Conservation (phyloP, 2,113 vertebrate species). For the Pteropus alecto region DNA sequence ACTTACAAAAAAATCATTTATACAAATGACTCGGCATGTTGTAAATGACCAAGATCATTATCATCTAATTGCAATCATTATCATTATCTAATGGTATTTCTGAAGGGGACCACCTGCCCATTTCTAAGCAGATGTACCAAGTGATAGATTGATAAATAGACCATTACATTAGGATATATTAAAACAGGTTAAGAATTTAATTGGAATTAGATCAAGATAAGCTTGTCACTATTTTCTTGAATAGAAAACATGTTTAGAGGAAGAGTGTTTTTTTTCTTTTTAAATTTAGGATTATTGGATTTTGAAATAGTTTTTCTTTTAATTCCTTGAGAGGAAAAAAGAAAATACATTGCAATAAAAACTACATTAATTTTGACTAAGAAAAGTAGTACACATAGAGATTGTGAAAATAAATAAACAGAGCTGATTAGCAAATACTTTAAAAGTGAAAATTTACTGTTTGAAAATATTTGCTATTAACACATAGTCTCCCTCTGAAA, state of each 20-base stretch:
- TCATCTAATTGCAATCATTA: constrained; percentile 71
- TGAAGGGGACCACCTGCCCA: constrained; percentile 72
- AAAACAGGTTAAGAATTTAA: constrained; percentile 55
- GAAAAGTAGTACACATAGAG: background rate
- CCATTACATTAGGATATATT: constrained; percentile 30
- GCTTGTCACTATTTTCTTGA: background rate
- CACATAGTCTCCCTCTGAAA: background rate
- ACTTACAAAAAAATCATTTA: constrained; percentile 48
- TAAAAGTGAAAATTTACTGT: background rate
- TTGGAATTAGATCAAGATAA: constrained; percentile 53
- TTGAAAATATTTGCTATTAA: constrained; percentile 1
- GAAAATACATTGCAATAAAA: background rate
- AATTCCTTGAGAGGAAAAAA: background rate
- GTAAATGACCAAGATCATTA: constrained; percentile 77
- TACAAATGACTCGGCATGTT: constrained; percentile 69
- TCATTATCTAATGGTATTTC: constrained; percentile 68
- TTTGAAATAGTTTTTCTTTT: background rate
- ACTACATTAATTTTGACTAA: background rate
- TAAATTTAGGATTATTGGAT: background rate
- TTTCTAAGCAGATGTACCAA: constrained; percentile 64
- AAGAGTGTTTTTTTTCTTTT: background rate
- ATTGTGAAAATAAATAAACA: background rate
- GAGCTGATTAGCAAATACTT: background rate
- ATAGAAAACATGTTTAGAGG: constrained; percentile 5
- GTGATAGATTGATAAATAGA: constrained; percentile 65